A percentile compares a stretch with the other conserved stretches of the same genome.
Conservation (phyloP, 2,113 vertebrate species). For the Podocnemis expansa region DNA sequence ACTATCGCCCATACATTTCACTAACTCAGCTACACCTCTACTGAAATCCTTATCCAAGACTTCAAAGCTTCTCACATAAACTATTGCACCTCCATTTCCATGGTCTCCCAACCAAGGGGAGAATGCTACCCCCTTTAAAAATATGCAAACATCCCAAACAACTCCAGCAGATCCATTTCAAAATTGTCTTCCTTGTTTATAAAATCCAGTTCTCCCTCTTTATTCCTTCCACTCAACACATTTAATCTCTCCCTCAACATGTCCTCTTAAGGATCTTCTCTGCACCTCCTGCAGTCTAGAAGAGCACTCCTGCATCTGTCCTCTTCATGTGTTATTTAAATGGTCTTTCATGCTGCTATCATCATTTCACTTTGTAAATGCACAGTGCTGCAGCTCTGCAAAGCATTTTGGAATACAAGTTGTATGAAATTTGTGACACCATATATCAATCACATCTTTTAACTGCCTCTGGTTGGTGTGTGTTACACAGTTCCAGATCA, state of each 20-base stretch:
- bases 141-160: background rate
- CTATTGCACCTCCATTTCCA: background rate
- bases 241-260: background rate
- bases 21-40: background rate
- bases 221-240: background rate
- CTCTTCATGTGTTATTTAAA: background rate
- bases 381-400: background rate
- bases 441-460: background rate
- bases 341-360: background rate
- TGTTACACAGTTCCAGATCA: background rate
- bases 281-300: background rate
- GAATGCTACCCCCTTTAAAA: background rate
- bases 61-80: background rate
- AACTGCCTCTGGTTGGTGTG: background rate
- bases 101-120: background rate
- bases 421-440: background rate
- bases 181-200: background rate
- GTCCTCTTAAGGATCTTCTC: background rate
- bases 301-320: background rate
- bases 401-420: background rate
- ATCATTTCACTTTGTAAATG: background rate
- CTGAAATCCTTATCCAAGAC: background rate
- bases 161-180: background rate
- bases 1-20: background rate
- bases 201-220: background rate